These are phyloP conservation scores for Diprion similis DNA, from an alignment of 1,140 invertebrate species.

Conservation along the genomic window DNA sequence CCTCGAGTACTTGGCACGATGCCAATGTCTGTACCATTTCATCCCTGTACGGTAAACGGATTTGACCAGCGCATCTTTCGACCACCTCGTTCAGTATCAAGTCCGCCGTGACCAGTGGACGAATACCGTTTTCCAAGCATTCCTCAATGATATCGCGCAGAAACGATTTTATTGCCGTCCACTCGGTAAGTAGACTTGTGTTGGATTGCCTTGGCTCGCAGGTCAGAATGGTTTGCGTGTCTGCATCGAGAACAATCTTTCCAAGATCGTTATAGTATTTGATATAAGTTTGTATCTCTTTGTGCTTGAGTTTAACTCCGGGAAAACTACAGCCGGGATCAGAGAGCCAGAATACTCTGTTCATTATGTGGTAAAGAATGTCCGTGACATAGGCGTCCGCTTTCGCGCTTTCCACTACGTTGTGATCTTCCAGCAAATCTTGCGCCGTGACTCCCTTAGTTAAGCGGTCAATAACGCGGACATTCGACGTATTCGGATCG, in stretches of 20 bases:
- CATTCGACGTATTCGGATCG: background rate
- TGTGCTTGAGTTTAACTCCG: background rate
- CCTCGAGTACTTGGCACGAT: slow-evolving; percentile 12
- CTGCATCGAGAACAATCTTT: slow-evolving; percentile 26
- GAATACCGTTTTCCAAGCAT: slow-evolving; percentile 24
- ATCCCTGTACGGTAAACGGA: slow-evolving; percentile 29
- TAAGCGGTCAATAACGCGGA: slow-evolving; percentile 1
- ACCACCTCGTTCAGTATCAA: slow-evolving; percentile 35
- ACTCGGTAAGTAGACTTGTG: slow-evolving; percentile 30
- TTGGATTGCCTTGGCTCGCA: slow-evolving; percentile 36
- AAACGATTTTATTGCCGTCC: slow-evolving; percentile 26
- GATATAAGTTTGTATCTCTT: slow-evolving; percentile 29
- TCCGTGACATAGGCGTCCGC: slow-evolving; percentile 10
- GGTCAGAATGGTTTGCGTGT: slow-evolving; percentile 34
- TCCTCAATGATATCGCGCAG: slow-evolving; percentile 23
- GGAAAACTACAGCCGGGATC: slow-evolving; percentile 20
- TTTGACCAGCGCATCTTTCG: slow-evolving; percentile 22
- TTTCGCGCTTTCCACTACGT: background rate
- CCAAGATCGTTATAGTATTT: slow-evolving; percentile 26
- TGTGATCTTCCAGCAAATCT: background rate
- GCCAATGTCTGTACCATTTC: slow-evolving; percentile 32
- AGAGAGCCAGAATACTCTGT: slow-evolving; percentile 34
- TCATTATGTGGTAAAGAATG: slow-evolving; percentile 28
- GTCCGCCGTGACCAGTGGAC: slow-evolving; percentile 21
- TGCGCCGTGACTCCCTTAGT: background rate